Evolutionary conservation across 2,888 invertebrate genomes (phyloP), one percentile per base, ranked within the genome.

Genomic region (Griposia aprilina): DNA sequence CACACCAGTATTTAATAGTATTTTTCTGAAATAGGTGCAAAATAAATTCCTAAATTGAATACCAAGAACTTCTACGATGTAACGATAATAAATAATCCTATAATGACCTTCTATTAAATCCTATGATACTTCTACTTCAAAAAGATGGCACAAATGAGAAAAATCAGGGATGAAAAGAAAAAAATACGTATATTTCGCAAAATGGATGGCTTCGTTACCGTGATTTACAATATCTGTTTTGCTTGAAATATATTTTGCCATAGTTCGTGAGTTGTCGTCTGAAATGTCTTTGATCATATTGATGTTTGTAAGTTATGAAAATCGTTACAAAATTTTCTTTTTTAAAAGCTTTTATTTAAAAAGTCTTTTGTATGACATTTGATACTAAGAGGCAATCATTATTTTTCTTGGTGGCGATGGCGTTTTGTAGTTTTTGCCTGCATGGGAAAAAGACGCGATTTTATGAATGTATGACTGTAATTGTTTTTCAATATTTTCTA

Each of bases 211-310:
- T 92, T 92, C 91, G 91, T 93, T 92, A 93, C 86, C 57, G 87
- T 93, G 93, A 93, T 93, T 92, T 92, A 93, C 88, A 90, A 87
- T 91, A 90, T 90, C 89, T 90, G 82, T 89, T 87, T 87, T 84
- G 83, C 78, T 83, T 86, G 88, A 85, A 87, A 89, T 86, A 87
- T 89, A 79, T 87, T 88, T 85, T 85, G 76, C 45, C 68, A 71
- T 73, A 83, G 77, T 77, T 83, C 36, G 60, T 69, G 75, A 80
- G 77, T 75, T 78, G 60, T 69, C 60, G 55, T 59, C 65, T 75
- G 55, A 67, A 73, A 78, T 69, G 41, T 73, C 59, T 80, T 52
- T 74, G 74, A 86, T 76, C 68, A 76, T 78, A 82, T 87, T 83
- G 81, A 86, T 82, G 86, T 84, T 76, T 82, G 74, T 85, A 82